Evolutionary conservation across 2,888 invertebrate genomes (phyloP), one percentile per base, ranked within the genome.

Genomic region (Danaus chrysippus): DNA sequence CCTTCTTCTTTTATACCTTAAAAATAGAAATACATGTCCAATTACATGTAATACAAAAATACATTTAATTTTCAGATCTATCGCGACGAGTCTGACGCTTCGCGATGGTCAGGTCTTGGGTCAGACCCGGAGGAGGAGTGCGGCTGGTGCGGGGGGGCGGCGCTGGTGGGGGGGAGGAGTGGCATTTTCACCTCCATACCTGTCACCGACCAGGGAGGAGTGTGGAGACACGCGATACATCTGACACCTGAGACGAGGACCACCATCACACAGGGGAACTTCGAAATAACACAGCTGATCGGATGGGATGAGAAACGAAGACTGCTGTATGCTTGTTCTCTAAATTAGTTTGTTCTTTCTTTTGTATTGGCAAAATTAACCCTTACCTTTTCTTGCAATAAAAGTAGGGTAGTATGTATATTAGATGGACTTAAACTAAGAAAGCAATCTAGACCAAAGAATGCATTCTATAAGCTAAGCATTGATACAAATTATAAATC

Each of bases 271-370:
- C 94, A 95, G 76, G 96, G 96, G 0, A 92, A 93, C 57, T 95
- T 94, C 69, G 95, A 96, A 79, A 92, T 96, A 58, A 95, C 94
- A 0, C 92, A 93, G 75, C 92, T 96, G 23, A 83, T 95, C 9
- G 95, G 94, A 0, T 96, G 95, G 96, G 96, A 96, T 75, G 95
- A 95, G 74, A 84, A 91, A 61, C 93, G 93, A 70, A 92, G 94
- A 68, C 84, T 93, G 57, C 92, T 96, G 93, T 94, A 74, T 92
- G 93, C 91, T 43, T 9, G 43, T 23, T 52, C 17, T 23, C 23
- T 23, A 10, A 63, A 42, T 34, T 17, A 52, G 15, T 3, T 13
- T 46, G n/a, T n/a, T n/a, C n/a, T n/a, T n/a, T n/a, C n/a, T n/a
- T n/a, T n/a, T n/a, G n/a, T n/a, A n/a, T n/a, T n/a, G n/a, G n/a